phyloP scores from a whole-genome alignment of 2,797 vertebrate species.

The Triplophysa bombifrons region DNA sequence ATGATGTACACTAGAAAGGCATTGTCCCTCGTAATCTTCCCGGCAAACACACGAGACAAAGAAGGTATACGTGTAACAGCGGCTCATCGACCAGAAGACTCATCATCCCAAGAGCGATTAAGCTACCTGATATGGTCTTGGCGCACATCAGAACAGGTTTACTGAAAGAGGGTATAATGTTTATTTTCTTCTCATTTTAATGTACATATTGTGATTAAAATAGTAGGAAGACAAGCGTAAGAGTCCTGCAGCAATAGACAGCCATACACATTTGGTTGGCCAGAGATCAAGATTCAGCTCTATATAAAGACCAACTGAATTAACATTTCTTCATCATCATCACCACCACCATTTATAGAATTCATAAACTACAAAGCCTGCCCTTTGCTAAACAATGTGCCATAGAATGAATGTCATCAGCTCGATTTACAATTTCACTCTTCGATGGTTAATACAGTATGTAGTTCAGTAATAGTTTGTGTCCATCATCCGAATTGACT shows the following conservation, averaged over 20 bases:
- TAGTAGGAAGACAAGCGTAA: constrained; percentile 97
- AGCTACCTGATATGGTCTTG: constrained; percentile 75
- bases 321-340: constrained; percentile 53
- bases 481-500: constrained; percentile 50
- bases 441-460: constrained; percentile 70
- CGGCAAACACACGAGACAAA: constrained; percentile 55
- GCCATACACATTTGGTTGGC: constrained; percentile 76
- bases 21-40: constrained; percentile 77
- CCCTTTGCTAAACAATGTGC: constrained; percentile 74
- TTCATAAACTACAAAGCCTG: constrained; percentile 58
- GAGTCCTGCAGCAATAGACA: constrained; percentile 87
- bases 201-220: constrained; percentile 78
- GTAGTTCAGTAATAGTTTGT: constrained; percentile 60
- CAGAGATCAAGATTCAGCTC: constrained; percentile 58
- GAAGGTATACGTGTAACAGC: constrained; percentile 73
- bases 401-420: constrained; percentile 64
- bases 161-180: constrained; percentile 64
- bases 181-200: constrained; percentile 63
- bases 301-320: constrained; percentile 56
- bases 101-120: constrained; percentile 58
- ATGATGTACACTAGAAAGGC: constrained; percentile 80
- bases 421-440: constrained; percentile 60
- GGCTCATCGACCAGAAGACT: constrained; percentile 70
- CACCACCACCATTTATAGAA: constrained; percentile 38
- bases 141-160: constrained; percentile 67